Conservation (phyloP, 2,797 vertebrate genomes). For the Apogon hyalosoma region DNA sequence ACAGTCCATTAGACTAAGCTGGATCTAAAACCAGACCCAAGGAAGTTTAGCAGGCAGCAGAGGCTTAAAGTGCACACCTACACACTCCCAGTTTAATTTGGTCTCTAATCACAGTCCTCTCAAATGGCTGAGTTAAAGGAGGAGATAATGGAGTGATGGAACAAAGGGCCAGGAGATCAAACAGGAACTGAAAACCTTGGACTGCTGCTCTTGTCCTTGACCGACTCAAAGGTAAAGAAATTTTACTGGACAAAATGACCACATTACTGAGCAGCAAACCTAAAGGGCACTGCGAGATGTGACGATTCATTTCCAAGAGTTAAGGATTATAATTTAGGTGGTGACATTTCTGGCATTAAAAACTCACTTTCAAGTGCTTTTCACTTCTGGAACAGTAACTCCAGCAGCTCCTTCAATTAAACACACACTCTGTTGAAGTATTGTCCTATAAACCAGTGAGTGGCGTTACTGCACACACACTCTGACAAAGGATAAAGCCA, state of each 20-base stretch:
- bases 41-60: constrained; percentile 50
- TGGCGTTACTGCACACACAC: constrained; percentile 14
- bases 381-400: constrained; percentile 33
- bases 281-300: constrained; percentile 46
- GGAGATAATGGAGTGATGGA: constrained; percentile 50
- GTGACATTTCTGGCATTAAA: constrained; percentile 58
- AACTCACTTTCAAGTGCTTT: constrained; percentile 36
- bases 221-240: constrained; percentile 39
- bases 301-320: constrained; percentile 58
- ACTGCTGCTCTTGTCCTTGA: constrained; percentile 56
- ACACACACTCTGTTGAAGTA: constrained; percentile 8
- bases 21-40: constrained; percentile 49
- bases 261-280: constrained; percentile 36
- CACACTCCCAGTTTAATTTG: constrained; percentile 57
- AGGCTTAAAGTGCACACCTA: constrained; percentile 52
- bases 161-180: constrained; percentile 48
- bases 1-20: constrained; percentile 71
- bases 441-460: constrained; percentile 29
- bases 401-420: constrained; percentile 19
- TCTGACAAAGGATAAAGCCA: constrained; percentile 37
- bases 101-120: constrained; percentile 49
- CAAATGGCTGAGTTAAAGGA: constrained; percentile 45
- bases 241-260: constrained; percentile 47
- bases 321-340: constrained; percentile 56
- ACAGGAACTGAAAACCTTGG: constrained; percentile 45